phyloP scores from a whole-genome alignment of 2,888 invertebrate genomes.

The Protophormia terraenovae region DNA sequence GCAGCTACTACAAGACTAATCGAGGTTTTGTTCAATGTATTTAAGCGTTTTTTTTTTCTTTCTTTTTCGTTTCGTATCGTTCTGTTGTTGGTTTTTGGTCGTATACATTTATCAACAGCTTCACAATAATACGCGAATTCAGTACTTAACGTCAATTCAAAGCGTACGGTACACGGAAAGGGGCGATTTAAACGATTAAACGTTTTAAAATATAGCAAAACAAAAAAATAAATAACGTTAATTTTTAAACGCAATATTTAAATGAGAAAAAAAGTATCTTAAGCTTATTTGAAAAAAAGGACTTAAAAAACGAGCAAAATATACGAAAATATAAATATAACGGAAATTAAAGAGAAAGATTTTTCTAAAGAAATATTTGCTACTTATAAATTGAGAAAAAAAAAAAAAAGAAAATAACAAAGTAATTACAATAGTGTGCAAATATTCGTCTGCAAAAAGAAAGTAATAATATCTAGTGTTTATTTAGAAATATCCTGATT shows the following conservation, averaged over 20 bases:
- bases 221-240: conserved; percentile 50
- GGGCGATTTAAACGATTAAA: conserved; percentile 18
- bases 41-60: neutral
- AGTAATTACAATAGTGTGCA: neutral
- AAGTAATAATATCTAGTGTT: neutral
- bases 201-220: neutral
- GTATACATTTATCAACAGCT: conserved; percentile 75
- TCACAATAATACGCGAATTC: conserved; percentile 71
- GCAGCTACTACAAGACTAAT: neutral
- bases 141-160: conserved; percentile 75
- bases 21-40: neutral
- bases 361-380: neutral
- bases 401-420: neutral
- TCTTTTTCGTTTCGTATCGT: conserved; percentile 30
- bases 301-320: neutral
- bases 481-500: neutral
- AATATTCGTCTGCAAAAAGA: neutral
- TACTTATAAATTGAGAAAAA: neutral
- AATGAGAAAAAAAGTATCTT: neutral
- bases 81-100: conserved; percentile 72
- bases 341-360: neutral
- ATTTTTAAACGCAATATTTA: conserved; percentile 17
- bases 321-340: neutral
- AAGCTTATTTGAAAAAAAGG: neutral
- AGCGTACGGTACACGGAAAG: conserved; percentile 67